Evolutionary conservation across 2,113 vertebrate genomes (phyloP), one percentile per base, ranked within the genome.

Genomic region (Lagopus muta): DNA sequence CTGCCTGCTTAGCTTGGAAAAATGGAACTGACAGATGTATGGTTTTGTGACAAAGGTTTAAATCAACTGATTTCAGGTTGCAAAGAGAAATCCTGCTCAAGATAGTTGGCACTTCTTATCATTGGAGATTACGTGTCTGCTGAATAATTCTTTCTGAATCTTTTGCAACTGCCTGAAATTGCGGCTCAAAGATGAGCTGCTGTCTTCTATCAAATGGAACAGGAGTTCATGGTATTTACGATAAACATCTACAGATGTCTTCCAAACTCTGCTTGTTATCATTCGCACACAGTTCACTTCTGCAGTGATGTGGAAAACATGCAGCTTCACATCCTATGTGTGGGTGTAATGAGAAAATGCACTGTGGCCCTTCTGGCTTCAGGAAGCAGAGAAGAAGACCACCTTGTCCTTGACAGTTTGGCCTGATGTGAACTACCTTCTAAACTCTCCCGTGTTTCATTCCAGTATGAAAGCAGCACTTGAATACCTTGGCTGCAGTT

Each of bases 61-160:
- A 88, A 91, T 94, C 72, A 74, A 43, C 75, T 61, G 75, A 80
- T 83, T 91, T 88, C 85, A 93, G 58, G 89, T 95, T 79, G 87
- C 77, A 73, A 58, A 45, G 76, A 83, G 72, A 82, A 92, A 89
- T 55, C 47, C 69, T 71, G 64, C 60, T 91, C 60, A 82, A 91
- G 72, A 60, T 50, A 77, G 55, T 55, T 16, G 3, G 21, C 38
- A 8, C 73, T 93, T 92, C 82, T 91, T 96, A 79, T 80, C 84
- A 7, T 12, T 67, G 89, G 21, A 81, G 71, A 93, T 94, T 67
- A 88, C n/a, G 34, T 8, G 5, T 16, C 76, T 78, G 28, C 74
- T 91, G 84, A 91, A 47, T 76, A 71, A 77, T 76, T 82, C 76
- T 38, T 72, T 40, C 43, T 40, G 82, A 71, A 79, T 64, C 87